Percentiles rank a stretch among this genome's conserved stretches.
Conservation (phyloP, 2,797 vertebrate species). For the Peromyscus nudipes region DNA sequence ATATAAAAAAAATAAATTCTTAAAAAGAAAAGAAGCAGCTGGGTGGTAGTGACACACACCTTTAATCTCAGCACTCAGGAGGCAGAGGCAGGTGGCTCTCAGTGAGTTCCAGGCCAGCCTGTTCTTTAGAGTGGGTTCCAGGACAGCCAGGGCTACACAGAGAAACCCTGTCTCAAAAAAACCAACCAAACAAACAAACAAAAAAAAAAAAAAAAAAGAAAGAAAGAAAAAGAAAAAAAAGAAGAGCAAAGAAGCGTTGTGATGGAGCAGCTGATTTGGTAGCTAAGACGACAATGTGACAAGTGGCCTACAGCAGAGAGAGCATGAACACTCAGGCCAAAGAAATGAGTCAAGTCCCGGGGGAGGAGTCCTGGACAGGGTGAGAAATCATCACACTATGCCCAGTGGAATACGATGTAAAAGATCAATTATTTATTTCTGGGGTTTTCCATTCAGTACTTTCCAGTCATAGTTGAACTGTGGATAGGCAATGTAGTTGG, state of each 20-base stretch:
- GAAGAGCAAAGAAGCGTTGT: background rate
- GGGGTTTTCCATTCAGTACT: background rate
- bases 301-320: background rate
- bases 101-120: background rate
- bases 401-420: background rate
- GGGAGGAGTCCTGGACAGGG: background rate
- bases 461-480: background rate
- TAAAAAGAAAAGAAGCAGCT: background rate
- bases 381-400: background rate
- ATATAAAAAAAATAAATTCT: background rate
- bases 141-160: background rate
- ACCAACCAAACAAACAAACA: background rate
- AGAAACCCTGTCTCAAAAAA: background rate
- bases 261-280: background rate
- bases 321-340: background rate
- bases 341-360: background rate
- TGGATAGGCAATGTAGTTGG: background rate
- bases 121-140: background rate
- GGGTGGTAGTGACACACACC: fast-evolving
- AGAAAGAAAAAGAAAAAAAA: background rate
- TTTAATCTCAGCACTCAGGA: background rate
- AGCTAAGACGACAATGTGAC: background rate
- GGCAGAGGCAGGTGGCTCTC: background rate
- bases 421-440: background rate
- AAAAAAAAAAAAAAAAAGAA: background rate